A percentile compares a stretch with the other conserved stretches of the same genome.
phyloP scores from a whole-genome alignment of 37 sponge, comb jelly and placozoan genomes.

The Eunapius fragilis region DNA sequence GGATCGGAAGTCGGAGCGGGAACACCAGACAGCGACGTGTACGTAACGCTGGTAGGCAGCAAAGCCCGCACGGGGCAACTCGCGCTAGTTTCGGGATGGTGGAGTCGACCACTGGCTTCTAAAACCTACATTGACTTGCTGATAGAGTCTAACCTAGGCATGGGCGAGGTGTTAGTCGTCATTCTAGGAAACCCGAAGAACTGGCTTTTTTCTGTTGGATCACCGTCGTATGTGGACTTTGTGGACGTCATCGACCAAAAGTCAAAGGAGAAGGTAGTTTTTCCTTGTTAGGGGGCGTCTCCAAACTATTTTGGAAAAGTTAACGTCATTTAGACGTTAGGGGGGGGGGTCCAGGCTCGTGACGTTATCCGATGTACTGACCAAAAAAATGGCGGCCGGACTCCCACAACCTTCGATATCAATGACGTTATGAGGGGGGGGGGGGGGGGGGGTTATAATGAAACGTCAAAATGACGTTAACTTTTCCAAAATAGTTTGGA shows the following conservation, averaged over 20 bases:
- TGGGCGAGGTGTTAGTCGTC: conserved; percentile 43
- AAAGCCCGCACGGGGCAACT: conserved; percentile 10
- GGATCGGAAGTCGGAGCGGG: conserved; percentile 18
- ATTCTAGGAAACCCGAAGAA: conserved; percentile 11
- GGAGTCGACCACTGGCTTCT: background rate
- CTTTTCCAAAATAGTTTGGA: too few species aligned
- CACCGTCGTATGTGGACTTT: conserved; percentile 36
- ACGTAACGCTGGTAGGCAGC: conserved; percentile 18
- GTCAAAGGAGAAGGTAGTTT: background rate
- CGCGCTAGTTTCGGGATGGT: background rate
- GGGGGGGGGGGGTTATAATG: too few species aligned
- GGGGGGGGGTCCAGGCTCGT: too few species aligned
- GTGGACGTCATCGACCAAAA: conserved; percentile 1
- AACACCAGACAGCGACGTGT: conserved; percentile 1
- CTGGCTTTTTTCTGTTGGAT: background rate
- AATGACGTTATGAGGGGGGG: too few species aligned
- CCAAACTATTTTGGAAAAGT: too few species aligned
- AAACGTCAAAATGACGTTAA: too few species aligned
- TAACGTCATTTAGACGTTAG: too few species aligned
- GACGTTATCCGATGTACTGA: too few species aligned
- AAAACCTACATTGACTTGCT: conserved; percentile 24
- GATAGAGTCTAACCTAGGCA: conserved; percentile 9
- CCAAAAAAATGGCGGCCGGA: too few species aligned
- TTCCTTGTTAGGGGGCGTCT: conserved; percentile 56
- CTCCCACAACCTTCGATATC: too few species aligned